Percentiles rank a stretch among this genome's conserved stretches.
Evolutionary conservation across 2,797 vertebrate genomes (phyloP).

Genomic region (Valencia hispanica): DNA sequence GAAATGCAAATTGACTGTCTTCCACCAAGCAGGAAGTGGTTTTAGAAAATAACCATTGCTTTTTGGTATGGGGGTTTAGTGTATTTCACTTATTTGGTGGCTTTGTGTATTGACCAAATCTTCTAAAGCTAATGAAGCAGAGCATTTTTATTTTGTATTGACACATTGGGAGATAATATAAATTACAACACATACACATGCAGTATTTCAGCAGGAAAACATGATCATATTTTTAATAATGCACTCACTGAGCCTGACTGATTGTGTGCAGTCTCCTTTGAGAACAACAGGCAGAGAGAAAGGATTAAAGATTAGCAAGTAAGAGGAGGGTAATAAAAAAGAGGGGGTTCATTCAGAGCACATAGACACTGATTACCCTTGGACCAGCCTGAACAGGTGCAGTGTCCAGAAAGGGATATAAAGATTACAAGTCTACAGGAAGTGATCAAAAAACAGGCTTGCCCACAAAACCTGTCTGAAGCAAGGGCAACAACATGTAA

Average conservation of each 20-base stretch:
- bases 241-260: slow-evolving; percentile 14
- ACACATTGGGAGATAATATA: neutral
- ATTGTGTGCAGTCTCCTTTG: slow-evolving; percentile 21
- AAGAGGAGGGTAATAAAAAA: slow-evolving; percentile 43
- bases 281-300: slow-evolving; percentile 24
- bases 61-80: neutral
- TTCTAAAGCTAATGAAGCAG: neutral
- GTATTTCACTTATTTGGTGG: slow-evolving; percentile 2
- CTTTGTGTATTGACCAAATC: neutral
- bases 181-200: neutral
- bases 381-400: slow-evolving; percentile 32
- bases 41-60: neutral
- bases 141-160: neutral
- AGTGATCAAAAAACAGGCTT: slow-evolving; percentile 19
- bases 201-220: neutral
- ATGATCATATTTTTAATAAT: slow-evolving; percentile 15
- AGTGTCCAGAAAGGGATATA: slow-evolving; percentile 28
- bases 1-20: slow-evolving; percentile 8
- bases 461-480: slow-evolving; percentile 6
- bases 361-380: slow-evolving; percentile 41
- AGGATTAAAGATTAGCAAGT: slow-evolving; percentile 72
- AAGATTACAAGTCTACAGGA: slow-evolving; percentile 18
- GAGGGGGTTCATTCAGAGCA: slow-evolving; percentile 25
- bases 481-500: slow-evolving; percentile 24
- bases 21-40: neutral